phyloP scores from a whole-genome alignment of 2,888 invertebrate species.

The Athetis lepigone region DNA sequence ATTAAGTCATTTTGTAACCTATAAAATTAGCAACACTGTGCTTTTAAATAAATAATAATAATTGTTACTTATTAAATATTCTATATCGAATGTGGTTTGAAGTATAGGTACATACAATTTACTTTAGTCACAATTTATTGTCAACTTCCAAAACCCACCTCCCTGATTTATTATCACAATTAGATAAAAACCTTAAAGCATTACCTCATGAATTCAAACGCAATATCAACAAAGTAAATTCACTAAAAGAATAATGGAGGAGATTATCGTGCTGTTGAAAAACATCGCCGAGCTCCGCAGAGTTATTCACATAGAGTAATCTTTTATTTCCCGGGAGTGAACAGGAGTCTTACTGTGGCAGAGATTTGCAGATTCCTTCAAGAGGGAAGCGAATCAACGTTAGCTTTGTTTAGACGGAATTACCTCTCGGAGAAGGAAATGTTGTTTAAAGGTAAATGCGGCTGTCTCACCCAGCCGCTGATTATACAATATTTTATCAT shows the following conservation, averaged over 20 bases:
- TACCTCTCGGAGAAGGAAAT: slow-evolving; percentile 53
- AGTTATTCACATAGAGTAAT: slow-evolving; percentile 82
- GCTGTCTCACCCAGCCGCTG: slow-evolving; percentile 64
- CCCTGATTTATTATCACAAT: slow-evolving; percentile 37
- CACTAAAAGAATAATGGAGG: slow-evolving; percentile 77
- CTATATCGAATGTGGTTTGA: too few relatives aligned
- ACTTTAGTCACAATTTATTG: not conserved
- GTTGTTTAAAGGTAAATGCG: slow-evolving; percentile 73
- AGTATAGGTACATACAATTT: not conserved
- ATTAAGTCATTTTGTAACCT: too few relatives aligned
- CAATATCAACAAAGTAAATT: slow-evolving; percentile 75
- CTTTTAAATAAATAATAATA: too few relatives aligned
- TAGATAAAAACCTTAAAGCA: slow-evolving; percentile 32
- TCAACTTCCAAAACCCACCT: not conserved
- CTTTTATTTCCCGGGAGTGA: slow-evolving; percentile 83
- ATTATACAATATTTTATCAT: slow-evolving; percentile 70
- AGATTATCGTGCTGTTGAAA: slow-evolving; percentile 82
- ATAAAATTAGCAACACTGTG: too few relatives aligned
- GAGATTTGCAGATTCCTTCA: slow-evolving; percentile 78
- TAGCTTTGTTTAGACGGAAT: slow-evolving; percentile 69
- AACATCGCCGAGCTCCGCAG: slow-evolving; percentile 75
- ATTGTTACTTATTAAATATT: too few relatives aligned
- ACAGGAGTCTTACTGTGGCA: slow-evolving; percentile 63
- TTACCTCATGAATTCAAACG: slow-evolving; percentile 43
- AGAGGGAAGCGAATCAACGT: slow-evolving; percentile 71